A percentile compares a stretch with the other conserved stretches of the same genome.
Conservation (phyloP, 2,888 invertebrate species). For the Caradrina clavipalpis region DNA sequence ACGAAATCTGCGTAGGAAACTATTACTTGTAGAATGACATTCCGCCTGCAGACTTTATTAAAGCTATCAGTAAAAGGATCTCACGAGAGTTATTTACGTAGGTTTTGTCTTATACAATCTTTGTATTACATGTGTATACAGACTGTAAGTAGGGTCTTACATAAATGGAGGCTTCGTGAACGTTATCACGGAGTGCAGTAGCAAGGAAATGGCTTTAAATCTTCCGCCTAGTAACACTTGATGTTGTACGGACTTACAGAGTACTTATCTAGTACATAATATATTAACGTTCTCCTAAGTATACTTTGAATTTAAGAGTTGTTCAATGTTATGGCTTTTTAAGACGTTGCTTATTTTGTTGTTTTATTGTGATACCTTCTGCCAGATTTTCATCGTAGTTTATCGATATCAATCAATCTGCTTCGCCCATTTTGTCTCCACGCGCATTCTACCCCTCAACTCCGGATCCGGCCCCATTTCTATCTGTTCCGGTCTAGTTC, state of each 20-base stretch:
- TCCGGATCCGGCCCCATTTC: conserved; percentile 22
- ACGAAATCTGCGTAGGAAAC: conserved; percentile 23
- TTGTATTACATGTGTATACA: conserved; percentile 32
- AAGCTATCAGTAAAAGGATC: conserved; percentile 53
- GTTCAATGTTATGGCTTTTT: background rate
- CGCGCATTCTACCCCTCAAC: background rate
- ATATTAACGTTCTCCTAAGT: conserved; percentile 6
- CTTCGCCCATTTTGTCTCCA: conserved; percentile 25
- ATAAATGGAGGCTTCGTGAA: conserved; percentile 70
- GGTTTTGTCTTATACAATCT: conserved; percentile 37
- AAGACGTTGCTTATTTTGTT: background rate
- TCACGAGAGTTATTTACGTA: conserved; percentile 32
- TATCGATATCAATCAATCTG: conserved; percentile 21
- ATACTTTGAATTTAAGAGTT: background rate
- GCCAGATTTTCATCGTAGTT: background rate
- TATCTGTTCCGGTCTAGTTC: conserved; percentile 27
- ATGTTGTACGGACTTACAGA: conserved; percentile 20
- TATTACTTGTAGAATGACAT: conserved; percentile 35
- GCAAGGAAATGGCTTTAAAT: conserved; percentile 65
- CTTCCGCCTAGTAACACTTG: conserved; percentile 58
- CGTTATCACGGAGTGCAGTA: conserved; percentile 72
- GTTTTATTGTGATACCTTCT: background rate
- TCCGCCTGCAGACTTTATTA: conserved; percentile 41
- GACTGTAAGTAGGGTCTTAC: conserved; percentile 52
- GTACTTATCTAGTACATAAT: conserved; percentile 34